These are phyloP conservation scores for Neodiprion pinetum DNA, from an alignment of 1,140 invertebrate species.

Conservation along the genomic window DNA sequence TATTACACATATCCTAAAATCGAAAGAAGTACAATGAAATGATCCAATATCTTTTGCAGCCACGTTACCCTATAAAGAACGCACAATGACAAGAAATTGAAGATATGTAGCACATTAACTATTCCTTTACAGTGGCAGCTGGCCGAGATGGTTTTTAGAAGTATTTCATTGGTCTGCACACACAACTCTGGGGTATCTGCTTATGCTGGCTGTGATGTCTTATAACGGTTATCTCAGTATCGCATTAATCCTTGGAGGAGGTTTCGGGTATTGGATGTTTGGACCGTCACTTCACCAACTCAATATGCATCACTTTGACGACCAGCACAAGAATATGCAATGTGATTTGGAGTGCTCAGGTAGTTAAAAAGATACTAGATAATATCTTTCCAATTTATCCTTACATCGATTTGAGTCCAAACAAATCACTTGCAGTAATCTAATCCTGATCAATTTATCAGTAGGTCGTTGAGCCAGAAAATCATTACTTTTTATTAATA, in stretches of 20 bases:
- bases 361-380: constrained; percentile 24
- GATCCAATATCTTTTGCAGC: too few species aligned
- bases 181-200: constrained; percentile 74
- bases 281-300: constrained; percentile 48
- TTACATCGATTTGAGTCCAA: too few species aligned
- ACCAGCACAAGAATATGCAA: constrained; percentile 31
- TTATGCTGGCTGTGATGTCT: constrained; percentile 92
- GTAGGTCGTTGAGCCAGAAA: neutral
- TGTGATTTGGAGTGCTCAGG: constrained; percentile 51
- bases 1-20: too few species aligned
- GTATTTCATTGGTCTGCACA: constrained; percentile 57
- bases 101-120: neutral
- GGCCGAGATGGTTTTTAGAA: constrained; percentile 47
- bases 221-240: constrained; percentile 85
- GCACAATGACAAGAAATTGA: too few species aligned
- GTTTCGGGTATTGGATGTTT: constrained; percentile 75
- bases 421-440: too few species aligned
- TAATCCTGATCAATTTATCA: too few species aligned
- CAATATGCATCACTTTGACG: constrained; percentile 41
- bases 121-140: constrained; percentile 35
- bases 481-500: neutral
- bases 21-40: too few species aligned
- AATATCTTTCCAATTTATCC: too few species aligned
- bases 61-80: too few species aligned
- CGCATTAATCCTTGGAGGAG: constrained; percentile 77